Conservation (phyloP, 2,797 vertebrate genomes). For the Cirrhinus molitorella region DNA sequence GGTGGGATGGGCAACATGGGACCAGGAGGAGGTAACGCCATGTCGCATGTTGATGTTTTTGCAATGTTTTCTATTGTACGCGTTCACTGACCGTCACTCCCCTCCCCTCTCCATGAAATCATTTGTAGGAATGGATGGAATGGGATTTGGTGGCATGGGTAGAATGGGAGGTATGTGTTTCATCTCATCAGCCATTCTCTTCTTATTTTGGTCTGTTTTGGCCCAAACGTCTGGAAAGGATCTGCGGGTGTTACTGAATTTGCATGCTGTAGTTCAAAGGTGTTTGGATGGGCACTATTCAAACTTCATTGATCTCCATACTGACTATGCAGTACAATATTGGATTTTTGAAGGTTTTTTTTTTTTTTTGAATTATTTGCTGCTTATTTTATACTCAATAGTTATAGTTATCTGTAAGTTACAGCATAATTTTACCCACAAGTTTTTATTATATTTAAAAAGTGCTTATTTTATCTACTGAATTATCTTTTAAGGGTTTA, state of each 20-base stretch:
- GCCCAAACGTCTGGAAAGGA: neutral
- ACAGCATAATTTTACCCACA: neutral
- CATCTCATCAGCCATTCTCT: conserved; percentile 24
- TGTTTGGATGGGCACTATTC: neutral
- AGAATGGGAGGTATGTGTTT: conserved; percentile 91
- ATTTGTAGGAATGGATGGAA: conserved; percentile 91
- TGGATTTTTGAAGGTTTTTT: neutral
- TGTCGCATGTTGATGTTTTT: neutral
- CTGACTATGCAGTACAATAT: no score
- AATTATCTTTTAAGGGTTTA: neutral
- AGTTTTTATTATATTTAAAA: neutral
- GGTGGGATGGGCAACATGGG: conserved; percentile 92
- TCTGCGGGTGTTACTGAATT: neutral
- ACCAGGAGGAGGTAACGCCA: conserved; percentile 84
- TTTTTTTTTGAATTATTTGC: no score
- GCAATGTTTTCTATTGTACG: neutral
- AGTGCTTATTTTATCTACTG: neutral
- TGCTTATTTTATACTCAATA: no score
- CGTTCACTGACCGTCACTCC: conserved; percentile 25
- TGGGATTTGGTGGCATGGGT: conserved; percentile 94
- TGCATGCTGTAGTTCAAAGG: neutral
- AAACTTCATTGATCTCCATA: neutral
- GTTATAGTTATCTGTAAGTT: no score
- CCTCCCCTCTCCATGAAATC: conserved; percentile 23
- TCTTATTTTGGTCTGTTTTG: neutral